phyloP scores from a whole-genome alignment of 1,140 invertebrate genomes.

The Chironomus striatipennis region DNA sequence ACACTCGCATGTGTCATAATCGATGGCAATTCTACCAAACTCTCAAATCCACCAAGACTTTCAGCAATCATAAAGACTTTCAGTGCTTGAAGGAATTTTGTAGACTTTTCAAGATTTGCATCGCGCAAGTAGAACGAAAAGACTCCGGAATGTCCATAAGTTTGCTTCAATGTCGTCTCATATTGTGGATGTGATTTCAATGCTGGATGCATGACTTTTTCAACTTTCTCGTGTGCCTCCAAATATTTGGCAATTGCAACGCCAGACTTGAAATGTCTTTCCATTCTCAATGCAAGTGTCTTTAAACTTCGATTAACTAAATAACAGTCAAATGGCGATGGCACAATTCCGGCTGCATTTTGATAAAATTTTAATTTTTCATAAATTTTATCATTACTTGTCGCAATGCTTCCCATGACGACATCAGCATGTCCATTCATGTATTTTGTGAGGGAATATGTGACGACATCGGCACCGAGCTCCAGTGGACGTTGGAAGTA shows the following conservation, averaged over 20 bases:
- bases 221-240: conserved; percentile 66
- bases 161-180: conserved; percentile 72
- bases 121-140: conserved; percentile 83
- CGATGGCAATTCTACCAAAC: conserved; percentile 74
- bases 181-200: conserved; percentile 89
- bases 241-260: conserved; percentile 71
- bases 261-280: conserved; percentile 72
- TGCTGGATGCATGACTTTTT: conserved; percentile 78
- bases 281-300: conserved; percentile 87
- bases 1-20: conserved; percentile 79
- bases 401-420: conserved; percentile 85
- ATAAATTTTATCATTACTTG: conserved; percentile 63
- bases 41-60: conserved; percentile 93
- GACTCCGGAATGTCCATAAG: conserved; percentile 86
- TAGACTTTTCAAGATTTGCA: conserved; percentile 57
- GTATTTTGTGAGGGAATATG: conserved; percentile 96
- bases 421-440: conserved; percentile 98
- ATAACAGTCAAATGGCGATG: conserved; percentile 94
- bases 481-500: conserved; percentile 89
- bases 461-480: conserved; percentile 83
- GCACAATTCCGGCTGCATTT: conserved; percentile 86
- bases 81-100: conserved; percentile 65
- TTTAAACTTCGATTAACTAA: conserved; percentile 91
- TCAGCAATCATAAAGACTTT: conserved; percentile 87
- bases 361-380: conserved; percentile 75